Evolutionary conservation across 2,888 invertebrate species (phyloP).

Genomic region (Orthonychiurus folsomi): DNA sequence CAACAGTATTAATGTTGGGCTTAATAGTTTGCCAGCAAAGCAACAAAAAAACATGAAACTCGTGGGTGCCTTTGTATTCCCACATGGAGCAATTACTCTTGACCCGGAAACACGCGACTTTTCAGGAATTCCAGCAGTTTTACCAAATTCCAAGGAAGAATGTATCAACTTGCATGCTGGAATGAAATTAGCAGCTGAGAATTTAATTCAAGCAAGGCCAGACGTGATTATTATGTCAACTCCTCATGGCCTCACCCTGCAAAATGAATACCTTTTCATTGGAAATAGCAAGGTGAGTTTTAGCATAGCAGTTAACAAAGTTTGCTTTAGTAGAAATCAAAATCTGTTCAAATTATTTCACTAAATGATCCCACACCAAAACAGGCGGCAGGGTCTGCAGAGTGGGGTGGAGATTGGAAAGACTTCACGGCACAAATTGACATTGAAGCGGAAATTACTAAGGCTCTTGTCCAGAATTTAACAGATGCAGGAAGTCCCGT

Average conservation of each 20-base stretch:
- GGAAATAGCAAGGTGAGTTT: constrained; percentile 13
- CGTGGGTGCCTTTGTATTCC: constrained; percentile 27
- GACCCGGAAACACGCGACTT: constrained; percentile 23
- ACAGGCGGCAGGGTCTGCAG: constrained; percentile 2
- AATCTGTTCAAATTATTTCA: constrained; percentile 5
- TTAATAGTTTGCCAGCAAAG: neutral
- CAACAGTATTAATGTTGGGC: neutral
- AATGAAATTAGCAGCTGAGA: constrained; percentile 19
- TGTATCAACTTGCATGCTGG: constrained; percentile 20
- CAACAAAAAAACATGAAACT: constrained; percentile 1
- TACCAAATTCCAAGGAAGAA: constrained; percentile 11
- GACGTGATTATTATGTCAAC: constrained; percentile 28
- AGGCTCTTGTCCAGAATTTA: constrained; percentile 2
- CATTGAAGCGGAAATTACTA: constrained; percentile 9
- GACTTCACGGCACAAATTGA: constrained; percentile 8
- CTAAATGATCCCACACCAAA: too few species aligned
- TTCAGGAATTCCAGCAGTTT: constrained; percentile 16
- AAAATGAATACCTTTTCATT: constrained; percentile 17
- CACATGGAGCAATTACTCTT: constrained; percentile 27
- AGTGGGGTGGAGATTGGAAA: constrained; percentile 15
- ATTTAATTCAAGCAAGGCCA: constrained; percentile 18
- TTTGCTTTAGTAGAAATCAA: too few species aligned
- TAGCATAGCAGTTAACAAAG: neutral
- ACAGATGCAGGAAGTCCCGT: neutral
- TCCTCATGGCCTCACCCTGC: constrained; percentile 27